Conservation (phyloP, 2,113 vertebrate species). For the Xiphorhynchus elegans region DNA sequence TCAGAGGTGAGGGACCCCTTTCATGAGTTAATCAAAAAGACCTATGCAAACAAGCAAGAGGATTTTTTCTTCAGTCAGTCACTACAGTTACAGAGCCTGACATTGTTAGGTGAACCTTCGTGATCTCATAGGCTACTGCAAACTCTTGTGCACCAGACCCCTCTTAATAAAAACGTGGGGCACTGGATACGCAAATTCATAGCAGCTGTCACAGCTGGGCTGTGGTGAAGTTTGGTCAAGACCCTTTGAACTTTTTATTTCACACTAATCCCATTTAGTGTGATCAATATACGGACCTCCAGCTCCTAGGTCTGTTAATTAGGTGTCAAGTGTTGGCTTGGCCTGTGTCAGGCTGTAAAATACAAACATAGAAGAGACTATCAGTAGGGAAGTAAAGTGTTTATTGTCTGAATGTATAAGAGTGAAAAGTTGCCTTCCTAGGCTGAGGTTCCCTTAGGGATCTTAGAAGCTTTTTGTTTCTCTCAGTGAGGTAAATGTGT, state of each 20-base stretch:
- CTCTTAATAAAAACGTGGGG: conserved; percentile 43
- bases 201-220: conserved; percentile 64
- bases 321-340: conserved; percentile 69
- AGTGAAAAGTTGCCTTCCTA: conserved; percentile 13
- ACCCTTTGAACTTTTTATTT: conserved; percentile 73
- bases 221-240: conserved; percentile 64
- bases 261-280: conserved; percentile 69
- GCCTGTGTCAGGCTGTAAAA: conserved; percentile 62
- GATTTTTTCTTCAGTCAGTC: conserved; percentile 37
- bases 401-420: conserved; percentile 57
- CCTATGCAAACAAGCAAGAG: conserved; percentile 33
- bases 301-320: conserved; percentile 68
- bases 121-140: conserved; percentile 28
- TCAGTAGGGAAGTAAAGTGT: conserved; percentile 46
- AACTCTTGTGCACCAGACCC: background rate
- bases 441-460: background rate
- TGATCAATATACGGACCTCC: conserved; percentile 68
- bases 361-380: conserved; percentile 43
- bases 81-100: conserved; percentile 56
- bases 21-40: conserved; percentile 44
- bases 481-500: background rate
- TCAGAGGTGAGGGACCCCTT: conserved; percentile 29
- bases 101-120: conserved; percentile 23
- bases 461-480: background rate
- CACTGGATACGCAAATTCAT: conserved; percentile 50